These are phyloP conservation scores for Fratercula arctica DNA, from an alignment of 2,797 vertebrate species.

Conservation along the genomic window DNA sequence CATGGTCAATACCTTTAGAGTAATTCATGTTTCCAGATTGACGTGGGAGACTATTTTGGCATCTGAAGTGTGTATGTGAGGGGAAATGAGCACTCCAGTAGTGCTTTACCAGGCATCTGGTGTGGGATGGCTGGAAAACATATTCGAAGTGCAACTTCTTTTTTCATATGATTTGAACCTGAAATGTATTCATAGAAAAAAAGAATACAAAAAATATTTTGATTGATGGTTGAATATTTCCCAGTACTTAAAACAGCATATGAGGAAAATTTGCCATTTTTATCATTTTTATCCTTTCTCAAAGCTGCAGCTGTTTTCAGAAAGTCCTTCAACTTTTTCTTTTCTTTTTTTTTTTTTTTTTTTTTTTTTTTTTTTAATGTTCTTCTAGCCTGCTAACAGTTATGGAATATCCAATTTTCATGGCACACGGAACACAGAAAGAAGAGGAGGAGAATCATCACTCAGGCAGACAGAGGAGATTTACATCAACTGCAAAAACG, in stretches of 20 bases:
- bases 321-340: neutral
- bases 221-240: neutral
- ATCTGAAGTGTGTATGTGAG: neutral
- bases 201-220: neutral
- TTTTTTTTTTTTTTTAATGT: neutral
- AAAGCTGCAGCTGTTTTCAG: neutral
- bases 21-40: neutral
- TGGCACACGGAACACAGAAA: neutral
- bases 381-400: constrained; percentile 23
- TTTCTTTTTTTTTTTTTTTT: no score
- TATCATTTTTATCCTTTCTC: neutral
- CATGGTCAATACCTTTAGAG: neutral
- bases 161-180: neutral
- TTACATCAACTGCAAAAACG: constrained; percentile 54
- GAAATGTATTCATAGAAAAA: neutral
- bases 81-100: neutral
- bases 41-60: neutral
- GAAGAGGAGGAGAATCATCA: neutral
- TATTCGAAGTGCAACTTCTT: neutral
- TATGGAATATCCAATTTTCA: neutral
- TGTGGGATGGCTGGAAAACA: neutral
- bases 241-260: neutral
- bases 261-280: neutral
- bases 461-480: neutral
- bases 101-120: neutral